Evolutionary conservation across 2,113 vertebrate genomes (phyloP), one percentile per base, ranked within the genome.

Genomic region (Varanus komodoensis): DNA sequence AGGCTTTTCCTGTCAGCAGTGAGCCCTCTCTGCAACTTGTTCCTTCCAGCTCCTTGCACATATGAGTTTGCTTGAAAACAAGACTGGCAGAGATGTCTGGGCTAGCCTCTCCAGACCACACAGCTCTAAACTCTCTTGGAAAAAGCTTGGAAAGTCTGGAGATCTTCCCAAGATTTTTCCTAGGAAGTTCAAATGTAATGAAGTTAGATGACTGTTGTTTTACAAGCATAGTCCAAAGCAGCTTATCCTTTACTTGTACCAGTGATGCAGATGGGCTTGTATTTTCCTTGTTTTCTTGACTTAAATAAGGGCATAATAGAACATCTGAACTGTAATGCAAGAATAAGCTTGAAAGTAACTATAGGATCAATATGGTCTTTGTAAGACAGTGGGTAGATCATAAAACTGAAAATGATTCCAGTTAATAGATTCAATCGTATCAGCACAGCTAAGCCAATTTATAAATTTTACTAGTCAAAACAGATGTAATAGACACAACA

Each of bases 381-480:
- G 23, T 64, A 78, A 87, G 57, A n/a, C 12, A 19, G 25, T 23
- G 34, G 12, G n/a, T 44, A 61, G 73, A 54, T 44, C 38, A 44
- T 8, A 3, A 57, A 86, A 9, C 34, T 61, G 57, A 57, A 83
- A 87, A 61, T 38, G 23, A 27, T 34, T 77, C 34, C 44, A 77
- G 23, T 38, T 34, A 77, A 21, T 86, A n/a, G 77, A 77, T 87
- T 74, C 23, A 17, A 21, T 67, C 78, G 54, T 78, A 27, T 38
- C 34, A 61, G n/a, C 25, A 4, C 14, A 44, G 7, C 67, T 34
- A 48, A 79, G 57, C 75, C 57, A 87, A 32, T 78, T 64, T 29
- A 67, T 75, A 74, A 73, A 86, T 87, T 61, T 77, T 21, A 61
- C 23, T 77, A 87, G 73, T 79, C 74, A 77, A 87, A 87, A 87